Evolutionary conservation across 2,888 invertebrate species (phyloP), one percentile per base, ranked within the genome.

Genomic region (Dicyrtoma fusca): DNA sequence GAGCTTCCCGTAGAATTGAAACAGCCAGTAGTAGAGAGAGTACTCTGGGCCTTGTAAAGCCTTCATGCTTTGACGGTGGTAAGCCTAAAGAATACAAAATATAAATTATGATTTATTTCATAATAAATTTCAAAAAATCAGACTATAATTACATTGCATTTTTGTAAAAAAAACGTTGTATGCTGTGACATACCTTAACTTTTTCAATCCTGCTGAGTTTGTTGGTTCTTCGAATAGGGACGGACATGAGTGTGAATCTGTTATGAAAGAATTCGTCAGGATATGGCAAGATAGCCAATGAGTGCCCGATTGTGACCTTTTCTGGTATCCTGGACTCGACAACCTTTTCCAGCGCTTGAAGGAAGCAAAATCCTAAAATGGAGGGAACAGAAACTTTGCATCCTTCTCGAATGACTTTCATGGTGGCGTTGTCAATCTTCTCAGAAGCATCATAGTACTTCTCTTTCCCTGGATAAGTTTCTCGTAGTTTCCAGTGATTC

Each of bases 21-120:
- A 71, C 6, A 71, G 44, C 71, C 71, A 71, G 25, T 71, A 71
- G n/a, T 71, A 71, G 10, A 71, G 62, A 17, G 62, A 71, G 53
- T 63, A 63, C 55, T 71, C 71, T 13, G 71, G 71, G 1, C 71
- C 71, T 44, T 25, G 42, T 19, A 71, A 21, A 11, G 71, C 71
- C 42, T 47, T 14, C n/a, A 25, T 66, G 21, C 61, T 61, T 13
- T 61, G 61, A 17, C 42, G 34, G 19, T 61, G 61, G 42, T 61
- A 61, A 10, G 61, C 34, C 61, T 61, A 17, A 0, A 61, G 8
- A 44, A 34, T n/a, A n/a, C n/a, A n/a, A n/a, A n/a, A n/a, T n/a
- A n/a, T n/a, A n/a, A n/a, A n/a, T n/a, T n/a, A n/a, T n/a, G n/a
- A n/a, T n/a, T n/a, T n/a, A n/a, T n/a, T n/a, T n/a, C n/a, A n/a